Evolutionary conservation across 2,888 invertebrate species (phyloP).

Genomic region (Molanna angustata): DNA sequence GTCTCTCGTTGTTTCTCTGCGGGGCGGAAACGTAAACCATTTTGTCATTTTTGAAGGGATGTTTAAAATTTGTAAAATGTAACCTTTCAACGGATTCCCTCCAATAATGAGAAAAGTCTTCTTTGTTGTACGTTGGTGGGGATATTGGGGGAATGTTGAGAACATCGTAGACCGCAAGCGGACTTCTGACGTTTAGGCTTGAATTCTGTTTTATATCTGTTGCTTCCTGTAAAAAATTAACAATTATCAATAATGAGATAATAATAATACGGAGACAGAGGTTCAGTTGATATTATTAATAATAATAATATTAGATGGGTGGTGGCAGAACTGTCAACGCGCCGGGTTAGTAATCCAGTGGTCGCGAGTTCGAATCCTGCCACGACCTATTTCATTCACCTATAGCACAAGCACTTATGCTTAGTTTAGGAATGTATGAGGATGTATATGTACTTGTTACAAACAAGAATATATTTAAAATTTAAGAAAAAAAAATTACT

Average conservation of each 20-base stretch:
- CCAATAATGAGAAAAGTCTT: slow-evolving; percentile 17
- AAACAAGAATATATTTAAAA: no score
- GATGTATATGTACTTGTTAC: no score
- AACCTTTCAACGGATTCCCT: slow-evolving; percentile 16
- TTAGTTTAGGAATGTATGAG: no score
- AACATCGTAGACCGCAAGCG: slow-evolving; percentile 13
- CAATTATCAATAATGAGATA: background rate
- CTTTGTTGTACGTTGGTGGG: background rate
- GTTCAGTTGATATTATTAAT: no score
- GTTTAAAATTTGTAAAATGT: slow-evolving; percentile 17
- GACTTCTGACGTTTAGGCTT: background rate
- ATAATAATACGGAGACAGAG: no score
- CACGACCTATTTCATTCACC: no score
- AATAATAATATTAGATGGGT: no score
- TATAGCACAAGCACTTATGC: no score
- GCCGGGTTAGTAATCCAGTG: no score
- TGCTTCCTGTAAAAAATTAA: slow-evolving; percentile 22
- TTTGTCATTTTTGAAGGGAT: slow-evolving; percentile 15
- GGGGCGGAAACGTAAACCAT: background rate
- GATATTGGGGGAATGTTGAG: slow-evolving; percentile 13
- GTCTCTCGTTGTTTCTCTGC: background rate
- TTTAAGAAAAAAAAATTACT: no score
- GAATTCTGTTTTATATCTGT: slow-evolving; percentile 4
- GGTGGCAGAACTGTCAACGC: no score
- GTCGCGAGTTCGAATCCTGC: no score